These are phyloP conservation scores for Allacma fusca DNA, from an alignment of 2,888 invertebrate species.

Conservation along the genomic window DNA sequence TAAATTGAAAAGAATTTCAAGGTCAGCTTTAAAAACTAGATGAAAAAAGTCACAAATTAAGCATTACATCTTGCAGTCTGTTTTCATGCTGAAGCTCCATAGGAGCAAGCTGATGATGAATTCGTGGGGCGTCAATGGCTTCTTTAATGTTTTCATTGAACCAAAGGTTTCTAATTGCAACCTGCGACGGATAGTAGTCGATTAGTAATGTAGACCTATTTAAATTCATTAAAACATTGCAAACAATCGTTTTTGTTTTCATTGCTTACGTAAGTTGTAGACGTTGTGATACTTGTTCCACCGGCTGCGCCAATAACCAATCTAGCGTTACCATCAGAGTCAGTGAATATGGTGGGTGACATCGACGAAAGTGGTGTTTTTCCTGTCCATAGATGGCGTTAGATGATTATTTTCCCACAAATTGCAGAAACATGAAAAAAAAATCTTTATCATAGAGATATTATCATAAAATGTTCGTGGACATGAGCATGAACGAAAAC, in stretches of 20 bases:
- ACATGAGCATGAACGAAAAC: no score
- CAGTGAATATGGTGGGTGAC: constrained; percentile 81
- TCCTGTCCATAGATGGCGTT: constrained; percentile 31
- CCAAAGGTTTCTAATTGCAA: constrained; percentile 78
- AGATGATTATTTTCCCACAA: no score
- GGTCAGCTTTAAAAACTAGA: no score
- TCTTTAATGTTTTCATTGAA: constrained; percentile 78
- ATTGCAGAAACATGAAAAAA: no score
- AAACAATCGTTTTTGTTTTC: no score
- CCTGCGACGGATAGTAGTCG: constrained; percentile 67
- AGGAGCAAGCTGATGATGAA: constrained; percentile 86
- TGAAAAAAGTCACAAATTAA: no score
- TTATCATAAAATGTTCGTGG: no score
- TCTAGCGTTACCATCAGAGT: constrained; percentile 65
- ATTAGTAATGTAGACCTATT: no score
- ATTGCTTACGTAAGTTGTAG: constrained; percentile 63
- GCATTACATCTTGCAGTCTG: constrained; percentile 59
- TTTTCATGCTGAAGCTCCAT: constrained; percentile 66
- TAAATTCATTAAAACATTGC: no score
- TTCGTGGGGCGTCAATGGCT: constrained; percentile 79
- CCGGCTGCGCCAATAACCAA: constrained; percentile 69
- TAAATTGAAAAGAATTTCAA: background rate
- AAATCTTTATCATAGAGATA: no score
- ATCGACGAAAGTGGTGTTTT: constrained; percentile 88
- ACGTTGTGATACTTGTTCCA: constrained; percentile 69